Evolutionary conservation across 2,888 invertebrate species (phyloP).

Genomic region (Stenodema calcarata): DNA sequence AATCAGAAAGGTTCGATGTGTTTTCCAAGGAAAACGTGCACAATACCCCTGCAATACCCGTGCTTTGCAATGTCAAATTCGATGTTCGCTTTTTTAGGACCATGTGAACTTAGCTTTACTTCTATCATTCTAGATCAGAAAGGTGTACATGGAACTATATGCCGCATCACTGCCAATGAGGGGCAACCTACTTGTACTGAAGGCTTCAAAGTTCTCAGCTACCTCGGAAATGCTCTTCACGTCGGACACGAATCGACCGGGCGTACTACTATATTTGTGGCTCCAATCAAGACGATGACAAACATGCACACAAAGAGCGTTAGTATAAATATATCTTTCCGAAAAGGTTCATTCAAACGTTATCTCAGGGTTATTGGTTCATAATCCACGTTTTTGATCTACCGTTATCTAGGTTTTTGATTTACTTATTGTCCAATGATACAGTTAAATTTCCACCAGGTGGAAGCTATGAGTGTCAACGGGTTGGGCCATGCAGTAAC

Average conservation of each 20-base stretch:
- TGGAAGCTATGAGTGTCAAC: conserved; percentile 67
- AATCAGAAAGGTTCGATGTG: too few relatives aligned
- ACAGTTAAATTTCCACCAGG: too few relatives aligned
- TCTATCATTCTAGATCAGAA: neutral
- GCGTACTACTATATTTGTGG: conserved; percentile 27
- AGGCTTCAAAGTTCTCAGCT: conserved; percentile 40
- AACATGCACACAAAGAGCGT: conserved; percentile 32
- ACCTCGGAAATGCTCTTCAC: conserved; percentile 17
- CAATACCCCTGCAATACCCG: too few relatives aligned
- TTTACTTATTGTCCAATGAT: too few relatives aligned
- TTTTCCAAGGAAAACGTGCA: too few relatives aligned
- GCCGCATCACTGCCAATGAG: conserved; percentile 6
- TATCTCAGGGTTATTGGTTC: too few relatives aligned
- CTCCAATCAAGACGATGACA: conserved; percentile 13
- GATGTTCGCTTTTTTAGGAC: too few relatives aligned
- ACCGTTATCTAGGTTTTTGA: too few relatives aligned
- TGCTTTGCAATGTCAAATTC: too few relatives aligned
- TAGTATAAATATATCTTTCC: neutral
- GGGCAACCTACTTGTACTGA: neutral
- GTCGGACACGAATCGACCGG: conserved; percentile 35
- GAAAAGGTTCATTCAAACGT: too few relatives aligned
- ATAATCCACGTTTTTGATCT: too few relatives aligned
- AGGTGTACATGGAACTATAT: conserved; percentile 25
- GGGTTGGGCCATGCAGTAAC: conserved; percentile 70
- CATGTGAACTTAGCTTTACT: neutral